These are phyloP conservation scores for Sus cebifrons DNA, from an alignment of 2,797 vertebrate genomes.

Conservation along the genomic window DNA sequence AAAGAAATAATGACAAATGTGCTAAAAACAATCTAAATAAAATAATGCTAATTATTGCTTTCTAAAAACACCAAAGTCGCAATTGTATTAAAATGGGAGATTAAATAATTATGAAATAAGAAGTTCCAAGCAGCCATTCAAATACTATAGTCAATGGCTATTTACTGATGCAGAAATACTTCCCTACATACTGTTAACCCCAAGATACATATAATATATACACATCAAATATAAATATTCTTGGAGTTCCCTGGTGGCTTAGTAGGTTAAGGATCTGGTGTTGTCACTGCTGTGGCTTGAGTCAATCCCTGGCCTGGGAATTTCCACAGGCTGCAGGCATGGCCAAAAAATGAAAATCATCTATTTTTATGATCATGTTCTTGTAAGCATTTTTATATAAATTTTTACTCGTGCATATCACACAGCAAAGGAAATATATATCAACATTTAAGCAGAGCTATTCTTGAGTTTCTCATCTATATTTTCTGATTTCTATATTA, in stretches of 20 bases:
- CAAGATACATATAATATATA: no score
- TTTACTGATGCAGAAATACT: neutral
- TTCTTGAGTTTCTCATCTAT: constrained; percentile 16
- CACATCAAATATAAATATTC: no score
- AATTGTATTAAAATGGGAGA: constrained; percentile 6
- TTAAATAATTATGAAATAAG: constrained; percentile 53
- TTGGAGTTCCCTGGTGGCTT: no score
- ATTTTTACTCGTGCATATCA: neutral
- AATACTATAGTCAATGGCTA: neutral
- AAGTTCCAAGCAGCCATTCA: neutral
- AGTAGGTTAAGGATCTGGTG: no score
- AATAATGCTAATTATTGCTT: constrained; percentile 3
- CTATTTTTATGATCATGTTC: neutral
- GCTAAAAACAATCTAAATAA: constrained; percentile 33
- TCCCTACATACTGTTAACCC: neutral
- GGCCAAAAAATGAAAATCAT: no score
- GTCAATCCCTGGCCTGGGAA: no score
- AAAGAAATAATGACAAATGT: neutral
- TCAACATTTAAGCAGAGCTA: neutral
- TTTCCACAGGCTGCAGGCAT: no score
- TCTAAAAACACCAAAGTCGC: neutral
- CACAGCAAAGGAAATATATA: neutral
- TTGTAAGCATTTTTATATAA: neutral
- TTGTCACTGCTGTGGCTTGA: no score
- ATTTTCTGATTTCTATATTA: constrained; percentile 6